These are phyloP conservation scores for Protobothrops flavoviridis DNA, from an alignment of 2,113 vertebrate genomes.

Conservation along the genomic window DNA sequence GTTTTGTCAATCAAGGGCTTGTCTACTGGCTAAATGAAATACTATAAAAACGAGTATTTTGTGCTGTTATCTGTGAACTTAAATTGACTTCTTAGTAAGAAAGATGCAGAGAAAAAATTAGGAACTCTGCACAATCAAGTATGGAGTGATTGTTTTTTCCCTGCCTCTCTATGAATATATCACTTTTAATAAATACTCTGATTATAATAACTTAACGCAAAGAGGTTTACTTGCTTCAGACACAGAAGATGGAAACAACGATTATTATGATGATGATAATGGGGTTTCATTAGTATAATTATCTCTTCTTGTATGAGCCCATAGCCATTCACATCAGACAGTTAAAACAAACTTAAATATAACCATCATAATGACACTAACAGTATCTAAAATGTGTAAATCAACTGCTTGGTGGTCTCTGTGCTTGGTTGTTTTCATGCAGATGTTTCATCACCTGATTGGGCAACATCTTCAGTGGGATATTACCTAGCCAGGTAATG, in stretches of 20 bases:
- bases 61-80: slow-evolving; percentile 17
- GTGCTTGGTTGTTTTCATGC: not conserved
- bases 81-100: slow-evolving; percentile 38
- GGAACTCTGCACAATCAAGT: slow-evolving; percentile 18
- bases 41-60: slow-evolving; percentile 13
- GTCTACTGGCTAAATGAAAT: slow-evolving; percentile 16
- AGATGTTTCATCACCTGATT: not conserved
- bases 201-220: not conserved
- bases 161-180: not conserved
- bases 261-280: not conserved
- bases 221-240: not conserved
- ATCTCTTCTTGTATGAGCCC: not conserved
- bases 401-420: not conserved
- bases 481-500: not conserved
- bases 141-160: not conserved
- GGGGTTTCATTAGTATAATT: not conserved
- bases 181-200: not conserved
- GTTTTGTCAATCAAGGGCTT: slow-evolving; percentile 32
- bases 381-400: not conserved
- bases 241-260: not conserved
- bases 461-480: not conserved
- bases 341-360: not conserved
- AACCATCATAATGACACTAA: not conserved
- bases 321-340: not conserved
- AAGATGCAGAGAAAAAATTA: slow-evolving; percentile 12